Percentiles rank a stretch among this genome's conserved stretches.
These are phyloP conservation scores for Nansenia antarctica DNA, from an alignment of 2,113 vertebrate genomes.

Conservation along the genomic window DNA sequence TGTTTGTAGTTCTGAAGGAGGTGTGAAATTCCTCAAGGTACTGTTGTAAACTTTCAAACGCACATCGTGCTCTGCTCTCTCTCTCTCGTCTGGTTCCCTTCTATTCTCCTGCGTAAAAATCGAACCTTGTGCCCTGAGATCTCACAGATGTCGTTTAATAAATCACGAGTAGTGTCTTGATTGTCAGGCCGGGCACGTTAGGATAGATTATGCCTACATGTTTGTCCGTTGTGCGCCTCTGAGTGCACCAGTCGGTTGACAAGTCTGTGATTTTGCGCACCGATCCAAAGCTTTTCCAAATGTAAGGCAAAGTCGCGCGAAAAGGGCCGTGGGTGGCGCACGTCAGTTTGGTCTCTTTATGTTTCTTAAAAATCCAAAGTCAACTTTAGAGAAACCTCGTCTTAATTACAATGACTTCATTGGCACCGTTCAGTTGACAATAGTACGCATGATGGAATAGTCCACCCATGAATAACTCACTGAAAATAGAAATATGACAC, in stretches of 20 bases:
- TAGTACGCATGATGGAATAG: no score
- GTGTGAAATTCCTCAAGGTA: background rate
- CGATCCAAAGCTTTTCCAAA: background rate
- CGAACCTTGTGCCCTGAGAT: conserved; percentile 24
- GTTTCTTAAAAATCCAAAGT: no score
- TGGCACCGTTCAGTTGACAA: no score
- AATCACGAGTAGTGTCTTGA: conserved; percentile 31
- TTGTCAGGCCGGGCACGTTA: conserved; percentile 35
- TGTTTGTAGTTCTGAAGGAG: conserved; percentile 2
- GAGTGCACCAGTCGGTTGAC: conserved; percentile 24
- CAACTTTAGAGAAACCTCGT: no score
- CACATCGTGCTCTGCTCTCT: conserved; percentile 35
- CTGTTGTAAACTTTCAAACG: conserved; percentile 4
- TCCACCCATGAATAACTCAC: background rate
- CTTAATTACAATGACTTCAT: no score
- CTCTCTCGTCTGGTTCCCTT: conserved; percentile 25
- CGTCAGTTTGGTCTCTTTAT: no score
- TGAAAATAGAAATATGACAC: background rate
- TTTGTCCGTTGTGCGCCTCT: conserved; percentile 9
- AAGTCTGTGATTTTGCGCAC: conserved; percentile 4
- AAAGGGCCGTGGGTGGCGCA: background rate
- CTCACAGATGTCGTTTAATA: conserved; percentile 18
- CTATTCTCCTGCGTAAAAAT: conserved; percentile 8
- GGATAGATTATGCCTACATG: conserved; percentile 41
- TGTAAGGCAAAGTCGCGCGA: background rate